Evolutionary conservation across 2,888 invertebrate species (phyloP), one percentile per base, ranked within the genome.

Genomic region (Ariolimax columbianus): DNA sequence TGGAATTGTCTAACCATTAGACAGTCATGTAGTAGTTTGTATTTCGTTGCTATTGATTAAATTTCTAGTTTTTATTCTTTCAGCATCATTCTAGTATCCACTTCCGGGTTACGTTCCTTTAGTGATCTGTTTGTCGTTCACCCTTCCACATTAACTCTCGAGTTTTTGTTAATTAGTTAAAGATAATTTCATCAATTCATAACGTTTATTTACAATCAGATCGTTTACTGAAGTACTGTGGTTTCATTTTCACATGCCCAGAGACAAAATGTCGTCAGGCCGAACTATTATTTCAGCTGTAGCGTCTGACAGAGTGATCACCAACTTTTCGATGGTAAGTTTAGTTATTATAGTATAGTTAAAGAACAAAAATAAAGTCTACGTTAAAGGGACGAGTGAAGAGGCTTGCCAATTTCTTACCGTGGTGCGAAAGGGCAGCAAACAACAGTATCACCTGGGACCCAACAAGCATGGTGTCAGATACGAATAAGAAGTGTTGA

Each of bases 321-420:
- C 94, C 33, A 93, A 93, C 85, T 96, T 96, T 94, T 96, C 96
- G 66, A 93, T 89, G 90, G 93, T 93, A 87, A 86, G 83, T 81
- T 17, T 26, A 30, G 30, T n/a, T n/a, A n/a, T n/a, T n/a, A n/a
- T n/a, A n/a, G n/a, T n/a, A n/a, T n/a, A n/a, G n/a, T n/a, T n/a
- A n/a, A n/a, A n/a, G n/a, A n/a, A n/a, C n/a, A n/a, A n/a, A n/a
- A n/a, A n/a, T n/a, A n/a, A n/a, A n/a, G n/a, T n/a, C n/a, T n/a
- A n/a, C n/a, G n/a, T n/a, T n/a, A n/a, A n/a, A n/a, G n/a, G n/a
- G n/a, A n/a, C n/a, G n/a, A n/a, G n/a, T n/a, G n/a, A n/a, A n/a
- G n/a, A n/a, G n/a, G n/a, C n/a, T n/a, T n/a, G n/a, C n/a, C n/a
- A n/a, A n/a, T n/a, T n/a, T n/a, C n/a, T n/a, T n/a, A n/a, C n/a